A percentile compares a stretch with the other conserved stretches of the same genome.
phyloP scores from a whole-genome alignment of 2,888 invertebrate species.

The Agrotis clavis region DNA sequence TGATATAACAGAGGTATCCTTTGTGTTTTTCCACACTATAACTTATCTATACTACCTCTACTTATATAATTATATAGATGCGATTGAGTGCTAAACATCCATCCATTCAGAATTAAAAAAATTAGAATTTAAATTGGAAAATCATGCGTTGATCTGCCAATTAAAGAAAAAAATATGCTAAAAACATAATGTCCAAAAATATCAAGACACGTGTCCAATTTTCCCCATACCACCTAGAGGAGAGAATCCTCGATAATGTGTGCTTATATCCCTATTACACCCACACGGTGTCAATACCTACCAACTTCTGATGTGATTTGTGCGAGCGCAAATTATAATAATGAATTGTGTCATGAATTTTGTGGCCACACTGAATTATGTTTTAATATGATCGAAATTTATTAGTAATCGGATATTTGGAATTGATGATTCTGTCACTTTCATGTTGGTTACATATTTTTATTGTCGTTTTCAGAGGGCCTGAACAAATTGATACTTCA shows the following conservation, averaged over 20 bases:
- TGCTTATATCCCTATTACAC: constrained; percentile 6
- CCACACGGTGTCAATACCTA: constrained; percentile 22
- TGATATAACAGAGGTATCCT: too few species aligned
- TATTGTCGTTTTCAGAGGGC: too few species aligned
- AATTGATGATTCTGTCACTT: not conserved
- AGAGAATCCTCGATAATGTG: constrained; percentile 18
- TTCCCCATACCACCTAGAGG: not conserved
- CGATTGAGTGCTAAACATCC: too few species aligned
- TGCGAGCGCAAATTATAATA: constrained; percentile 21
- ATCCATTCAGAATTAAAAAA: too few species aligned
- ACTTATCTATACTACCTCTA: too few species aligned
- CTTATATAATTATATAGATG: too few species aligned
- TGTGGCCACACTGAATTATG: not conserved
- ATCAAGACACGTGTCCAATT: constrained; percentile 2
- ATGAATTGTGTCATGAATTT: constrained; percentile 8
- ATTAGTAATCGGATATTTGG: constrained; percentile 11
- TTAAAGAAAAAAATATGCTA: not conserved
- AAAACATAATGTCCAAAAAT: constrained; percentile 15
- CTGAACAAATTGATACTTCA: too few species aligned
- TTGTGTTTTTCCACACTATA: too few species aligned
- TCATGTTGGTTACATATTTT: too few species aligned
- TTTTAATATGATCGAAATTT: constrained; percentile 12
- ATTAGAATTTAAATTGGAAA: not conserved
- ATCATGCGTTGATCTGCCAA: not conserved
- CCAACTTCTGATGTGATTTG: constrained; percentile 16